A percentile compares a stretch with the other conserved stretches of the same genome.
Evolutionary conservation across 2,797 vertebrate species (phyloP).

Genomic region (Rhabdomys pumilio): DNA sequence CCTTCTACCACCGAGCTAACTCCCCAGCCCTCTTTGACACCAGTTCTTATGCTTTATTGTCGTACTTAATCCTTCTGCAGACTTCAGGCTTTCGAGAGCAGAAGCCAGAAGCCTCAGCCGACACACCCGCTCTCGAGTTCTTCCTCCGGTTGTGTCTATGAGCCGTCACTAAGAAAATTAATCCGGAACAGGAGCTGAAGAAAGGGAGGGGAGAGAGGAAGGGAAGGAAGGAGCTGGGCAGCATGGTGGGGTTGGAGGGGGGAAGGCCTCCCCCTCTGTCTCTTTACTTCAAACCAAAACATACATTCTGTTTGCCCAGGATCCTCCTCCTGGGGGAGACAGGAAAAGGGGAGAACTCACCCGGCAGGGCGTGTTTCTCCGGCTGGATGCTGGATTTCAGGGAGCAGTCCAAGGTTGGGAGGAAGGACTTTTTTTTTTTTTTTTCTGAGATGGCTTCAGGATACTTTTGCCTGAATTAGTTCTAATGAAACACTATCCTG

Average conservation of each 20-base stretch:
- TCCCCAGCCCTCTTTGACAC: background rate
- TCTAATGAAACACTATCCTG: conserved; percentile 84
- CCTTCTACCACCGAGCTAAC: background rate
- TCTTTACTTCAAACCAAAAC: background rate
- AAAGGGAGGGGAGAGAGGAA: background rate
- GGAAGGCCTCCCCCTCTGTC: background rate
- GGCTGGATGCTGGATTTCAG: background rate
- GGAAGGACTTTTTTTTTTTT: background rate
- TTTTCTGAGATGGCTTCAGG: conserved; percentile 69
- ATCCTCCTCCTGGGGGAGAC: background rate
- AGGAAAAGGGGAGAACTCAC: background rate
- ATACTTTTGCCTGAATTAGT: conserved; percentile 72
- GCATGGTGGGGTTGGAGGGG: background rate
- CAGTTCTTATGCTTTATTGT: background rate
- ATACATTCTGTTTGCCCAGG: background rate
- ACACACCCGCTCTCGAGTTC: conserved; percentile 33
- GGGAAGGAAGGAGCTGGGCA: no score
- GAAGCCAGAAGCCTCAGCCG: conserved; percentile 11
- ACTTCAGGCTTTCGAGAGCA: background rate
- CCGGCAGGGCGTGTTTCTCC: background rate
- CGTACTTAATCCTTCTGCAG: background rate
- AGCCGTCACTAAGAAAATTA: conserved; percentile 24
- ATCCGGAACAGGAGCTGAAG: background rate
- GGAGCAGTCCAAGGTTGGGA: background rate
- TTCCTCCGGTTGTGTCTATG: background rate